Conservation (phyloP, 1,140 invertebrate genomes). For the Drosophila prosaltans region DNA sequence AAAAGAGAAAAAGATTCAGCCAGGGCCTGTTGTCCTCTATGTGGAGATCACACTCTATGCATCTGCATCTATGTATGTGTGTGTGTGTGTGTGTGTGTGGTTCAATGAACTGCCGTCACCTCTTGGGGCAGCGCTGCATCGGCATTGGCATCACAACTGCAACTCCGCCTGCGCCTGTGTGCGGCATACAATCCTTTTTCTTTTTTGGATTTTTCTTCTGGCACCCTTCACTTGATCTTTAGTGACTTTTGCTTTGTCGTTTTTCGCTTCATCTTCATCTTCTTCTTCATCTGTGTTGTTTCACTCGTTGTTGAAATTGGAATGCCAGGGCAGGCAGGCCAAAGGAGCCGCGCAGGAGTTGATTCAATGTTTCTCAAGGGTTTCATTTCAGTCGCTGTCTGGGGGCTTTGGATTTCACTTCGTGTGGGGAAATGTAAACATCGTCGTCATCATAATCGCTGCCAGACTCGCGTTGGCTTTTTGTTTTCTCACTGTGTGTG, state of each 20-base stretch:
- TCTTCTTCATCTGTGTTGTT: constrained; percentile 2
- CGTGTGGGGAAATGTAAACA: constrained; percentile 78
- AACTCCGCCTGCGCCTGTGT: constrained; percentile 24
- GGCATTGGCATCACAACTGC: background rate
- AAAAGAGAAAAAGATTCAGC: constrained; percentile 17
- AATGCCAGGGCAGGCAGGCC: constrained; percentile 32
- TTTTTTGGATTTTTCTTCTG: constrained; percentile 57
- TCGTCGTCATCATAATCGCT: constrained; percentile 69
- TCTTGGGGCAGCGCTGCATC: constrained; percentile 65
- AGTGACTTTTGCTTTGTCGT: constrained; percentile 49
- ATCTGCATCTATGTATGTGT: constrained; percentile 16
- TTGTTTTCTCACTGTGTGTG: no score
- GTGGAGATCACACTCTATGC: constrained; percentile 27
- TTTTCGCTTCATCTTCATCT: background rate
- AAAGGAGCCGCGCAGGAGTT: constrained; percentile 71
- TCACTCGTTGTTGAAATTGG: constrained; percentile 40
- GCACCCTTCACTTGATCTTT: constrained; percentile 79
- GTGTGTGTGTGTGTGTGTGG: constrained; percentile 42
- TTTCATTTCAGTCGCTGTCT: constrained; percentile 61
- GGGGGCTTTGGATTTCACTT: constrained; percentile 71
- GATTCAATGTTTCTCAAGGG: constrained; percentile 55
- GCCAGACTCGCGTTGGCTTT: constrained; percentile 19
- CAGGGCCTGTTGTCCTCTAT: constrained; percentile 62
- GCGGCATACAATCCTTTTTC: constrained; percentile 67
- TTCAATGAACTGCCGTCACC: constrained; percentile 78